Evolutionary conservation across 2,113 vertebrate genomes (phyloP).

Genomic region (Orientallactaga bullata): DNA sequence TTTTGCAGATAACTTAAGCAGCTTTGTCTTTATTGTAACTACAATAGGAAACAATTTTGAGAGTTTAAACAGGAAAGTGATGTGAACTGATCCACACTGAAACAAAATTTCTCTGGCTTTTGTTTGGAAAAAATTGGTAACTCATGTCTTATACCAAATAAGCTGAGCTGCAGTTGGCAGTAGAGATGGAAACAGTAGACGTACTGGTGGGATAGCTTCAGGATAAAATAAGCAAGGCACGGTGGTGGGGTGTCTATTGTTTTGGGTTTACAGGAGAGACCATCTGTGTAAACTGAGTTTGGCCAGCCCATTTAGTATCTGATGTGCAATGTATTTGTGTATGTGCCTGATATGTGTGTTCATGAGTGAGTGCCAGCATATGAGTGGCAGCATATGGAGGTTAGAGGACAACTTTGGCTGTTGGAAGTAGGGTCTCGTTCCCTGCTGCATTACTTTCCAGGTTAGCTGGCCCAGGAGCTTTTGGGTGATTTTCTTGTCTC

Average conservation of each 20-base stretch:
- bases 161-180: neutral
- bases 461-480: no score
- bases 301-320: neutral
- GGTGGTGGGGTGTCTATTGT: neutral
- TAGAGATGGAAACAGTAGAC: neutral
- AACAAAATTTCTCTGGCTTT: neutral
- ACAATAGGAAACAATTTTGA: neutral
- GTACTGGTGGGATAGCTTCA: no score
- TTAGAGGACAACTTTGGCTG: no score
- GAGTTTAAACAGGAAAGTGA: constrained; percentile 9
- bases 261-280: neutral
- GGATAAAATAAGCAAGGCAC: neutral
- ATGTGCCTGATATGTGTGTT: no score
- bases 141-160: neutral
- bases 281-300: neutral
- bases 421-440: no score
- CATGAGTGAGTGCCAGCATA: no score
- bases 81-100: neutral
- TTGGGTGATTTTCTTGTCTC: no score
- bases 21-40: neutral
- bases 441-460: no score
- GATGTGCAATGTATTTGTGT: neutral
- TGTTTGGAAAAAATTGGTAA: neutral
- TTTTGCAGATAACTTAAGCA: neutral
- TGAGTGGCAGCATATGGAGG: no score